Evolutionary conservation across 2,113 vertebrate species (phyloP).

Genomic region (Chloropsis hardwickii): DNA sequence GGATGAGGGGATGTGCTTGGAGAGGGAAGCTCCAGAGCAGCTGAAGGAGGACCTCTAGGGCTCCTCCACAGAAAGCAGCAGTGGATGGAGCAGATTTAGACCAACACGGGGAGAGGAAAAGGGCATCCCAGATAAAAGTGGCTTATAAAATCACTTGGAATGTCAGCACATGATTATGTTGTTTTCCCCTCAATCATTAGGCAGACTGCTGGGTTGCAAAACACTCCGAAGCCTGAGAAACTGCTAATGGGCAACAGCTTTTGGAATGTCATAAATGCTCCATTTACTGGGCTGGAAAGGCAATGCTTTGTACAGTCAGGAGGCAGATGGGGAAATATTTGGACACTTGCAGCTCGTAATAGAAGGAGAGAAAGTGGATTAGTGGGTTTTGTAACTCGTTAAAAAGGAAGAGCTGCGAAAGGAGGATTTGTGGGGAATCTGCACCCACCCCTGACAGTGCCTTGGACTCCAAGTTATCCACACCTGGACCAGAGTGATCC

Average conservation of each 20-base stretch:
- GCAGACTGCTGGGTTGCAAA: conserved; percentile 52
- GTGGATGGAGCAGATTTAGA: neutral
- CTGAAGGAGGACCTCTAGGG: neutral
- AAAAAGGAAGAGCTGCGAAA: neutral
- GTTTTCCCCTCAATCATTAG: conserved; percentile 60
- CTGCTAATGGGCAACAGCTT: conserved; percentile 65
- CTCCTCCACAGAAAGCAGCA: neutral
- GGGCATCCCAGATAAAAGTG: conserved; percentile 38
- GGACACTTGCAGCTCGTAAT: neutral
- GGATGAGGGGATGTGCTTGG: neutral
- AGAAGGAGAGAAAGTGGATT: conserved; percentile 40
- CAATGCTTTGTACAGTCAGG: neutral
- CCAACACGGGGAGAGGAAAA: neutral
- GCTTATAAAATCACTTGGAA: conserved; percentile 62
- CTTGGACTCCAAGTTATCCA: neutral
- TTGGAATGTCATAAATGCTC: conserved; percentile 54
- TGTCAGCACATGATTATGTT: conserved; percentile 67
- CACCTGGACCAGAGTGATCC: neutral
- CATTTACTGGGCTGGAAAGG: conserved; percentile 24
- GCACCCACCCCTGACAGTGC: neutral
- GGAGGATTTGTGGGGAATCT: neutral
- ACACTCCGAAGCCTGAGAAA: conserved; percentile 53
- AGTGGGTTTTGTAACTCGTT: conserved; percentile 30
- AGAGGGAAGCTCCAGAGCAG: neutral
- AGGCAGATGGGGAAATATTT: conserved; percentile 28